Evolutionary conservation across 2,113 vertebrate genomes (phyloP).

Genomic region (Tiliqua scincoides): DNA sequence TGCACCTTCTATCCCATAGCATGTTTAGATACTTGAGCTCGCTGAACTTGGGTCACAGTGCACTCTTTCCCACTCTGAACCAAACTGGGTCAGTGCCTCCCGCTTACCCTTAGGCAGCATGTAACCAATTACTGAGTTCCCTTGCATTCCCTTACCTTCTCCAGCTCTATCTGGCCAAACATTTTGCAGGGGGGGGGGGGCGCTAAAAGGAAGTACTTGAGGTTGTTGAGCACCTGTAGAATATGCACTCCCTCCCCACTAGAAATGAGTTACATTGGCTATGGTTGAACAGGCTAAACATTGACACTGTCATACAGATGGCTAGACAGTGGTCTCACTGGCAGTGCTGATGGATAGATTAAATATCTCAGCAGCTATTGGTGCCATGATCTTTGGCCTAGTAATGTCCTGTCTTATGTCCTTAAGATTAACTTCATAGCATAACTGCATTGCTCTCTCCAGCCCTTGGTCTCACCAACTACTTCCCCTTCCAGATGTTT

Average conservation of each 20-base stretch:
- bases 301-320: not conserved
- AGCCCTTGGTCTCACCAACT: not conserved
- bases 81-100: not conserved
- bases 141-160: not conserved
- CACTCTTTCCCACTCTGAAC: no score
- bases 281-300: not conserved
- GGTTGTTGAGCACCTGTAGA: not conserved
- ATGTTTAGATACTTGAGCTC: not conserved
- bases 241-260: not conserved
- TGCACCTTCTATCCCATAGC: not conserved
- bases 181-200: not conserved
- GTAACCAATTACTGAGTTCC: not conserved
- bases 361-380: no score
- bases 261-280: not conserved
- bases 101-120: not conserved
- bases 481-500: conserved; percentile 85
- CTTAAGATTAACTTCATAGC: not conserved
- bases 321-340: no score
- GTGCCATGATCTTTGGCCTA: not conserved
- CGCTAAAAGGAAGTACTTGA: not conserved
- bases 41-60: not conserved
- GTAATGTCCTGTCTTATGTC: not conserved
- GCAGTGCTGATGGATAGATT: not conserved
- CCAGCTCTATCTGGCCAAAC: not conserved
- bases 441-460: fast-evolving